Evolutionary conservation across 2,888 invertebrate genomes (phyloP), one percentile per base, ranked within the genome.

Genomic region (Tanytarsus gracilentus): DNA sequence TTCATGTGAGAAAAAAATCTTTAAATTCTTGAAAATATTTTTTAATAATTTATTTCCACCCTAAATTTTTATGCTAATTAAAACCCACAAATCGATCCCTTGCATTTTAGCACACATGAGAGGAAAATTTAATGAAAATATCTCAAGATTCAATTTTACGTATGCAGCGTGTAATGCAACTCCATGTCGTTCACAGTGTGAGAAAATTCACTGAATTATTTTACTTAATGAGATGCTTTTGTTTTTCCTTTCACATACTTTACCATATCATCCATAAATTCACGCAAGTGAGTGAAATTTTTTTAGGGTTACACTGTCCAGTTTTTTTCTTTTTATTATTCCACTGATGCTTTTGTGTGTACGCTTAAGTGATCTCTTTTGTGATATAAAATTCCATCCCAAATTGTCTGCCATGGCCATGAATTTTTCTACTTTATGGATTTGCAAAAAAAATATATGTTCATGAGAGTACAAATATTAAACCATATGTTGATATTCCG

Each of bases 401-500:
- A 52, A 52, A 40, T n/a, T 30, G 52, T 52, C 52, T 52, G 30
- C n/a, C 44, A 16, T 44, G 56, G 56, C 56, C 27, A 56, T 56
- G 56, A 51, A 51, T 30, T 51, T 51, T 51, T 51, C 51, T 51
- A 51, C 14, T 27, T 51, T 29, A 51, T 51, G 25, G 51, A 51
- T 51, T 51, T 51, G 51, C 51, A 23, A 29, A 51, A 51, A 51
- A 48, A 49, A 23, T 11, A 23, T 23, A 44, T 14, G 36, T 14
- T n/a, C 33, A 1, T 23, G 21, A 40, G 9, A 44, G 23, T 23
- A 44, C 27, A 39, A 39, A 39, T 55, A 33, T 55, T 44, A 44
- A 44, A n/a, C 58, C 58, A 58, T 58, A 58, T 58, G 58, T 58
- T 58, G 58, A 58, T 58, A 39, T 48, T 58, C 27, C 55, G 33